phyloP scores from a whole-genome alignment of 2,888 invertebrate genomes.

The Sturmia bella region DNA sequence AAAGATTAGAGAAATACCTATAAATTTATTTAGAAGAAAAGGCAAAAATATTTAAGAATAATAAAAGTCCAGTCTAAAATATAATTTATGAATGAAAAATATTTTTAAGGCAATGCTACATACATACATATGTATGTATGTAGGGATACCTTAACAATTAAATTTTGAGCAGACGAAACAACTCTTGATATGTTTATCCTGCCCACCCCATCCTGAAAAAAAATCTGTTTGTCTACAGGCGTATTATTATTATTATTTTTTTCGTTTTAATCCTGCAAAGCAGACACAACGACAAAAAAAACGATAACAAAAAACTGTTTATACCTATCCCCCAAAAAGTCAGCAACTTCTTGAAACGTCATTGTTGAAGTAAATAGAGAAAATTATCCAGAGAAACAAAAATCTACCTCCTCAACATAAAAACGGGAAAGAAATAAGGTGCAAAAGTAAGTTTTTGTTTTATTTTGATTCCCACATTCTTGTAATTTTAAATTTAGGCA shows the following conservation, averaged over 20 bases:
- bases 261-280: neutral
- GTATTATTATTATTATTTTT: conserved; percentile 42
- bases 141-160: no score
- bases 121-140: neutral
- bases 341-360: conserved; percentile 19
- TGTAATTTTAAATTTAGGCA: neutral
- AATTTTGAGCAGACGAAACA: no score
- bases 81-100: neutral
- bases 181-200: no score
- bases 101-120: neutral
- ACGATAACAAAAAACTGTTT: conserved; percentile 46
- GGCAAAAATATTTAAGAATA: no score
- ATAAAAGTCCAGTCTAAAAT: no score
- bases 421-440: neutral
- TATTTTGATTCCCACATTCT: conserved; percentile 66
- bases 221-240: conserved; percentile 5
- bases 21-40: no score
- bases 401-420: neutral
- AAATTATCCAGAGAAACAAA: neutral
- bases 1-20: no score
- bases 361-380: conserved; percentile 24
- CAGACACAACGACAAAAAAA: conserved; percentile 46
- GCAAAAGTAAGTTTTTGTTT: conserved; percentile 65
- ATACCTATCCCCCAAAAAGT: conserved; percentile 1
- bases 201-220: no score